Percentiles rank a stretch among this genome's conserved stretches.
phyloP scores from a whole-genome alignment of 2,113 vertebrate species.

The Aix galericulata region DNA sequence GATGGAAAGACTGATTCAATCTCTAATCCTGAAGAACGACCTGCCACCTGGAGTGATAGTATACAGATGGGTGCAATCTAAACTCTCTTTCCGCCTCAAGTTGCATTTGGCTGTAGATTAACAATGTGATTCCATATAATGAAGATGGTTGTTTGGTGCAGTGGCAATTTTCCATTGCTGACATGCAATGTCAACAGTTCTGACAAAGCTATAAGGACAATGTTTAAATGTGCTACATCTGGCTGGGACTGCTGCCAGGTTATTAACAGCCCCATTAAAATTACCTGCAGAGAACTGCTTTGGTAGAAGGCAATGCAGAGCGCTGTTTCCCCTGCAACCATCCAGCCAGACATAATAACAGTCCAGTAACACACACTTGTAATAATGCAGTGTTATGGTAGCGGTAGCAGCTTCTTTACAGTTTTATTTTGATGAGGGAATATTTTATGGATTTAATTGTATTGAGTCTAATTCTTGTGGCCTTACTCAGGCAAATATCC shows the following conservation, averaged over 20 bases:
- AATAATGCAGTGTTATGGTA: neutral
- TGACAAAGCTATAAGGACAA: slow-evolving; percentile 68
- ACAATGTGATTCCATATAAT: slow-evolving; percentile 73
- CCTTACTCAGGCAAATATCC: neutral
- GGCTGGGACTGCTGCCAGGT: slow-evolving; percentile 64
- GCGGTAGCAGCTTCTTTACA: neutral
- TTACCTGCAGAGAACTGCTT: slow-evolving; percentile 57
- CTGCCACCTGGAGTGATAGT: slow-evolving; percentile 76
- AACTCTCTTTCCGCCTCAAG: slow-evolving; percentile 60
- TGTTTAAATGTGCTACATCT: slow-evolving; percentile 70
- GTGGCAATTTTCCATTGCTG: slow-evolving; percentile 73
- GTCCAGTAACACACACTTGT: neutral
- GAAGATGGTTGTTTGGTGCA: slow-evolving; percentile 70
- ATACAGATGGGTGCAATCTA: slow-evolving; percentile 75
- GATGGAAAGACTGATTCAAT: slow-evolving; percentile 77
- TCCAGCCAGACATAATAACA: neutral
- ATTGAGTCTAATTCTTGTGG: neutral
- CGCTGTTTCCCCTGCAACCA: neutral
- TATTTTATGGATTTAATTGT: slow-evolving; percentile 2
- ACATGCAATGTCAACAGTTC: slow-evolving; percentile 64
- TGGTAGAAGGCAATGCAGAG: neutral
- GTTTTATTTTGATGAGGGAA: neutral
- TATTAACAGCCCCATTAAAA: slow-evolving; percentile 74
- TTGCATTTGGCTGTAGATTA: slow-evolving; percentile 74
- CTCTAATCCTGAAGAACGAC: slow-evolving; percentile 77